Conservation (phyloP, 2,888 invertebrate species). For the Cotesia congregata region DNA sequence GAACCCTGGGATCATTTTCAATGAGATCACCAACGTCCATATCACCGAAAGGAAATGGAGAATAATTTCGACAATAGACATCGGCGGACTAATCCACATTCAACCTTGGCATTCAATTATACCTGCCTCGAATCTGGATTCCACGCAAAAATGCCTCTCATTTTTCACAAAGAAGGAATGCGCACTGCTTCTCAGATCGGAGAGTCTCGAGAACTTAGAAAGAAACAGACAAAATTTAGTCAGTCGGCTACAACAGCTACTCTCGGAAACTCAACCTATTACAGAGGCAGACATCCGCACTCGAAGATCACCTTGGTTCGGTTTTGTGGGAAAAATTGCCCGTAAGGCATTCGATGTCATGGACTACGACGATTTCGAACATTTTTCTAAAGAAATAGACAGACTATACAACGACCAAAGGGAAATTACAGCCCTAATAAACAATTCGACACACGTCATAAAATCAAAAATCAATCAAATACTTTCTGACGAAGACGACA, state of each 20-base stretch:
- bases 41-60: background rate
- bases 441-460: background rate
- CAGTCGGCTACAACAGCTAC: background rate
- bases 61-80: background rate
- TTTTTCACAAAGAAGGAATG: background rate
- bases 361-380: background rate
- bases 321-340: background rate
- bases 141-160: background rate
- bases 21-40: background rate
- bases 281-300: background rate
- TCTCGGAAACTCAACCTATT: background rate
- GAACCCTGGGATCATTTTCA: background rate
- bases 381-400: background rate
- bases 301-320: background rate
- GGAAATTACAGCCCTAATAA: background rate
- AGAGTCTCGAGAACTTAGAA: background rate
- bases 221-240: background rate
- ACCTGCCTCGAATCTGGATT: background rate
- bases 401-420: background rate
- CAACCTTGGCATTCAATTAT: too few species aligned
- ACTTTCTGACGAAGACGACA: background rate
- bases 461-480: background rate
- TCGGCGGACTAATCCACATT: background rate
- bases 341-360: background rate
- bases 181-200: background rate